phyloP scores from a whole-genome alignment of 2,113 vertebrate genomes.

The Lipophrys pholis region DNA sequence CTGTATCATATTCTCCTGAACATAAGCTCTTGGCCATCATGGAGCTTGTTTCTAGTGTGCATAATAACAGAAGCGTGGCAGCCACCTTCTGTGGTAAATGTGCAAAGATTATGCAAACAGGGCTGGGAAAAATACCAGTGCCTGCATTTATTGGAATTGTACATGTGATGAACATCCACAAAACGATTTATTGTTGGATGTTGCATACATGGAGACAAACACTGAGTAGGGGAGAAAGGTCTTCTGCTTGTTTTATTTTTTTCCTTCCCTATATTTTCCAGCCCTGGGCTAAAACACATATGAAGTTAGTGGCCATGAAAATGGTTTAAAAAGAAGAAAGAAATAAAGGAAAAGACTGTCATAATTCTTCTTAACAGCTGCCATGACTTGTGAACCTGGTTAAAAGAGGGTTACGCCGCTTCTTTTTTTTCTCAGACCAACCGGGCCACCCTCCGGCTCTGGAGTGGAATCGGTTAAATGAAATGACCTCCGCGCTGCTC shows the following conservation, averaged over 20 bases:
- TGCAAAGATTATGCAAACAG: constrained; percentile 37
- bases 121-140: constrained; percentile 32
- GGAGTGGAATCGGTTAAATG: constrained; percentile 63
- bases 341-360: constrained; percentile 31
- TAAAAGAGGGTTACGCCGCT: constrained; percentile 41
- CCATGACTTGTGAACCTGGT: constrained; percentile 43
- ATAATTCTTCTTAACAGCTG: constrained; percentile 53
- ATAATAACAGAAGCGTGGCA: constrained; percentile 42
- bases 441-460: constrained; percentile 45
- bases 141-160: constrained; percentile 7
- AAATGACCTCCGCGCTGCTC: constrained; percentile 64
- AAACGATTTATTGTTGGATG: constrained; percentile 15
- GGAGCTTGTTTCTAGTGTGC: constrained; percentile 47
- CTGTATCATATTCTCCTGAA: constrained; percentile 36
- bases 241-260: background rate
- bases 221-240: constrained; percentile 15
- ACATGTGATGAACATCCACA: constrained; percentile 19
- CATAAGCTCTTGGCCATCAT: constrained; percentile 50
- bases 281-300: constrained; percentile 39
- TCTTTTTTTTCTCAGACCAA: constrained; percentile 32
- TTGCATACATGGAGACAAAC: constrained; percentile 48
- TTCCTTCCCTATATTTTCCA: constrained; percentile 12
- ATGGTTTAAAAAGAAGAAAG: too few species aligned
- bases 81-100: constrained; percentile 46
- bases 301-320: constrained; percentile 40